Evolutionary conservation across 2,113 vertebrate species (phyloP), one percentile per base, ranked within the genome.

Genomic region (Anarhynchus alexandrinus): DNA sequence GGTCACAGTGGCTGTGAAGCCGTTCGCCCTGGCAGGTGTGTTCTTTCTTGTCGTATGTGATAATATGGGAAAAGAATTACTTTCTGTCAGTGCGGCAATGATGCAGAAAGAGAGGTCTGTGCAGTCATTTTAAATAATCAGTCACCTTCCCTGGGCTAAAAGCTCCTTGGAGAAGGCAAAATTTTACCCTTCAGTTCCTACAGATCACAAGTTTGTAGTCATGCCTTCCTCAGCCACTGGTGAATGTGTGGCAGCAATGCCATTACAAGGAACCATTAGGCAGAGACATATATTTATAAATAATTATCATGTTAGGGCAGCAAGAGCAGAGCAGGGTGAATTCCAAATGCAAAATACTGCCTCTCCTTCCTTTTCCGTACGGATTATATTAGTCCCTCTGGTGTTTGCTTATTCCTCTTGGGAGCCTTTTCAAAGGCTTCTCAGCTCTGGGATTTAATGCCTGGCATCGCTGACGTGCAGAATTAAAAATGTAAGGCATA

Each of bases 351-450:
- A 94, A 71, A 89, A 42, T 64, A n/a, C 25, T 54, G 4, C 1
- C 7, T 18, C 15, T 49, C 11, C 6, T 30, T 29, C 32, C 40
- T 36, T 90, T 91, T 66, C 73, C 3, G 0, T 54, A 9, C n/a
- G 30, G 67, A 54, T 74, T 91, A 15, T 51, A 47, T 78, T 84
- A 70, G 32, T 34, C 51, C 12, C 32, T 86, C 72, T 77, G 12
- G 40, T 17, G 3, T 47, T 82, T 61, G 38, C 85, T 90, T 95
- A n/a, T 85, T 40, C 49, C 67, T 70, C 77, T n/a, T 51, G 59
- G 79, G 84, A 91, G 69, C 32, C 64, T 89, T 94, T 95, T 89
- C 72, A 86, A 94, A 94, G 86, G 64, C 40, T 65, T 72, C 57
- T 91, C 80, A 42, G 54, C 72, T 70, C 83, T 55, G 80, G 54